Evolutionary conservation across 1,140 invertebrate species (phyloP), one percentile per base, ranked within the genome.

Genomic region (Sinella curviseta): DNA sequence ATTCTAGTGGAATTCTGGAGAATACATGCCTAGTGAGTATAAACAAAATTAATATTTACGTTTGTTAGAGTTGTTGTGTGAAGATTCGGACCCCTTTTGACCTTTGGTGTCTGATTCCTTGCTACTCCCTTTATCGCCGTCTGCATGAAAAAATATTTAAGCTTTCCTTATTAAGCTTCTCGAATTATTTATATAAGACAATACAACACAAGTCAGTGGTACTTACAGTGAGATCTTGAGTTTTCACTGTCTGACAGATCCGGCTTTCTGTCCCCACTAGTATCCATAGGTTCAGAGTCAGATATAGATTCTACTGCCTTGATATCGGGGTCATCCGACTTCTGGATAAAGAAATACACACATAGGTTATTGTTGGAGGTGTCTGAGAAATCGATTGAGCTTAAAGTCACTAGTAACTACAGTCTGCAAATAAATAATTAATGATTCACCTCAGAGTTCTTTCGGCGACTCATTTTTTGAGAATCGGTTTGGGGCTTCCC

Each of bases 211-310:
- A n/a, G 3, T 65, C 57, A 65, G 24, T n/a, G 8, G 57, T 4
- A 33, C 65, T 70, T 33, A 70, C 65, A 31, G 31, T 70, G 65
- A 70, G 65, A 70, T 31, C 65, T 2, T 12, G 65, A 70, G 30
- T 70, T 70, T 70, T 70, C 65, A 70, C 65, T 33, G 65, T 70
- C 65, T 4, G 65, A 70, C 8, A 12, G 65, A 12, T 70, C 65
- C 24, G 65, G 26, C 65, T 70, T 70, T 33, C 3, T 16, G 65
- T 70, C 65, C 24, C 57, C 57, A 33, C 31, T 70, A 30, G 65
- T 31, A 8, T 70, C 65, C 65, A 70, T 70, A 3, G 26, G 65
- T 30, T 70, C 65, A 12, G 3, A 17, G 30, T 70, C 65, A 33
- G 65, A 70, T 31, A 70, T 33, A 8, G 65, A 70, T 33, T 70